Percentiles rank a stretch among this genome's conserved stretches.
phyloP scores from a whole-genome alignment of 2,797 vertebrate species.

The Mus minutoides region DNA sequence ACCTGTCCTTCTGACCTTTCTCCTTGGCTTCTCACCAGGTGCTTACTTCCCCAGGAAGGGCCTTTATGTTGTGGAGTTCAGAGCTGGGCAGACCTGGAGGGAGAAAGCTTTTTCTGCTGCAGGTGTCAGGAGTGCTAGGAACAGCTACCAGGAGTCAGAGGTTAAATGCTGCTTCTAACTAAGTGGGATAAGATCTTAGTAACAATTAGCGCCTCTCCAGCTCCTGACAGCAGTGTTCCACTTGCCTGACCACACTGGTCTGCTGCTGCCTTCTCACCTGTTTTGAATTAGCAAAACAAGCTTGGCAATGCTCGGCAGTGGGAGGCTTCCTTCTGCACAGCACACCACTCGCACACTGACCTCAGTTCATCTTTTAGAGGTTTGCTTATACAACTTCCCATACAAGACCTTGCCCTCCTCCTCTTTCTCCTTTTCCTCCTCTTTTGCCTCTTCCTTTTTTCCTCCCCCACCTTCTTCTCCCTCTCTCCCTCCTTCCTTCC shows the following conservation, averaged over 20 bases:
- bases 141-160: constrained; percentile 2
- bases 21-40: background rate
- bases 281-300: background rate
- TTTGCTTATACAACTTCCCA: background rate
- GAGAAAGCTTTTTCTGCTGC: background rate
- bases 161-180: constrained; percentile 35
- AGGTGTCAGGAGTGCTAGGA: background rate
- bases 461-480: too few relatives aligned
- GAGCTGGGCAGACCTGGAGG: too few relatives aligned
- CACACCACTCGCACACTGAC: background rate
- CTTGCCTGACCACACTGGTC: background rate
- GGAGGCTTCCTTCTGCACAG: too few relatives aligned
- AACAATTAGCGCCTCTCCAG: constrained; percentile 19
- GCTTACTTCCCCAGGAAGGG: background rate
- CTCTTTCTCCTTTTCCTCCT: too few relatives aligned
- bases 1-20: background rate
- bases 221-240: background rate
- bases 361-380: background rate
- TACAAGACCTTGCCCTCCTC: background rate
- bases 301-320: background rate
- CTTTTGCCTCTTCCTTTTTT: background rate
- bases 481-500: background rate
- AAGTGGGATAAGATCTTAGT: constrained; percentile 12
- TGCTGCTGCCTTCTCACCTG: background rate
- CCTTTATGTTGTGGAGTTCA: background rate